These are phyloP conservation scores for Pygoscelis antarcticus DNA, from an alignment of 2,113 vertebrate genomes.

Conservation along the genomic window DNA sequence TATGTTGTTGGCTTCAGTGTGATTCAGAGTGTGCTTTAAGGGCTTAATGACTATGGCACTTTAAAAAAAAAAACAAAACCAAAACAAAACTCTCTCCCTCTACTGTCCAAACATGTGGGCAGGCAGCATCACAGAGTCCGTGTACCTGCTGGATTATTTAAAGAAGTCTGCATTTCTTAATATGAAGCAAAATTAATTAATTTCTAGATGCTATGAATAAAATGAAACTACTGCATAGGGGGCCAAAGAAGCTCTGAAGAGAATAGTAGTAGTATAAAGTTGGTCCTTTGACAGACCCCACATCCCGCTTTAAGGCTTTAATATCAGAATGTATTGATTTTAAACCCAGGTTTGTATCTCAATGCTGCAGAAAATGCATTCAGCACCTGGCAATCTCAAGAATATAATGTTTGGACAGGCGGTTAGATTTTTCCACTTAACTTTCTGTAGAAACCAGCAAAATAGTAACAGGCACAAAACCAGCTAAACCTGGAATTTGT, in stretches of 20 bases:
- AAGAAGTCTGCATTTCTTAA: neutral
- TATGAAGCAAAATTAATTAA: neutral
- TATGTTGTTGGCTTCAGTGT: neutral
- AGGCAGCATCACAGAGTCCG: neutral
- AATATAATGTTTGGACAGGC: neutral
- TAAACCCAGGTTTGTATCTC: neutral
- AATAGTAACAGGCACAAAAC: neutral
- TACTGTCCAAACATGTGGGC: neutral
- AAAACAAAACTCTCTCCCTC: neutral
- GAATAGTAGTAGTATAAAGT: neutral
- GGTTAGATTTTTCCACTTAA: neutral
- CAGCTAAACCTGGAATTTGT: neutral
- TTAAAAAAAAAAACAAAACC: neutral
- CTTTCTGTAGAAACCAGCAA: slow-evolving; percentile 25
- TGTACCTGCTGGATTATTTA: neutral
- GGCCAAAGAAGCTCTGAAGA: neutral
- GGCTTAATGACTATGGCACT: neutral
- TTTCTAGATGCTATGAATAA: neutral
- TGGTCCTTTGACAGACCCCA: neutral
- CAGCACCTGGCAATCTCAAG: neutral
- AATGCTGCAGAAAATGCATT: neutral
- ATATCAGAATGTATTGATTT: neutral
- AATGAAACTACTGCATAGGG: neutral
- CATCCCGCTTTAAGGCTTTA: neutral
- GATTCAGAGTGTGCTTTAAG: neutral